These are phyloP conservation scores for Darevskia nairensis DNA, from an alignment of 2,797 vertebrate genomes.

Conservation along the genomic window DNA sequence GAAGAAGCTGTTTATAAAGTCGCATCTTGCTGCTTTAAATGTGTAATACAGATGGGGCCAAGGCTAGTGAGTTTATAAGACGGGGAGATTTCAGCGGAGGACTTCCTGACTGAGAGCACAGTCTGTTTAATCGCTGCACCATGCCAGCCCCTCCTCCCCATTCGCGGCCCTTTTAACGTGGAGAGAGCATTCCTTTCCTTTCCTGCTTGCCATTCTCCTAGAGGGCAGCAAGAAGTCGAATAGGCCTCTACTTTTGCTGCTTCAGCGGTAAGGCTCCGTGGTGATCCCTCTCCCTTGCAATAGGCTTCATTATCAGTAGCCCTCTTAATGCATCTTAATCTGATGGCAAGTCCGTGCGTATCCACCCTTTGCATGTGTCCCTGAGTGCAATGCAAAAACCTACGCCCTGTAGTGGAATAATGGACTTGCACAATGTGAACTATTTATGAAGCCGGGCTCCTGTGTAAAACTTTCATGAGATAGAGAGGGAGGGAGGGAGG, in stretches of 20 bases:
- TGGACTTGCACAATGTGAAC: slow-evolving; percentile 5
- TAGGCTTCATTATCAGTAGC: slow-evolving; percentile 45
- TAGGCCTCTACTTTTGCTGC: slow-evolving; percentile 53
- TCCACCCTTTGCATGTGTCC: not conserved
- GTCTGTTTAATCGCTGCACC: not conserved
- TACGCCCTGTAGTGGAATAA: not conserved
- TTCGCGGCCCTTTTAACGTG: not conserved
- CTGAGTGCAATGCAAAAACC: slow-evolving; percentile 19
- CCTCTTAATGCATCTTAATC: slow-evolving; percentile 55
- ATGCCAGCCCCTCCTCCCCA: not conserved
- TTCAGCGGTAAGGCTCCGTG: slow-evolving; percentile 37
- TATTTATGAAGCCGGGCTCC: slow-evolving; percentile 37
- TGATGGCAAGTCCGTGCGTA: not conserved
- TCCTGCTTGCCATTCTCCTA: slow-evolving; percentile 21
- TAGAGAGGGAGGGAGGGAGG: not conserved
- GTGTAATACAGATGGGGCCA: no score
- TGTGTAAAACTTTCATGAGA: slow-evolving; percentile 1
- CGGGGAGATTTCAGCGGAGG: no score
- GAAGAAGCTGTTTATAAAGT: no score
- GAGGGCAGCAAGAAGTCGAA: slow-evolving; percentile 51
- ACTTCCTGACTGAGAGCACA: not conserved
- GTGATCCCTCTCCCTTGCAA: slow-evolving; percentile 38
- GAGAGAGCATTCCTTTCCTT: not conserved
- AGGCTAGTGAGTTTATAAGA: no score
- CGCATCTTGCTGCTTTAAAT: no score